Base-by-base conservation (phyloP, 2,113 vertebrate species). In the Campylomormyrus tamandua region DNA sequence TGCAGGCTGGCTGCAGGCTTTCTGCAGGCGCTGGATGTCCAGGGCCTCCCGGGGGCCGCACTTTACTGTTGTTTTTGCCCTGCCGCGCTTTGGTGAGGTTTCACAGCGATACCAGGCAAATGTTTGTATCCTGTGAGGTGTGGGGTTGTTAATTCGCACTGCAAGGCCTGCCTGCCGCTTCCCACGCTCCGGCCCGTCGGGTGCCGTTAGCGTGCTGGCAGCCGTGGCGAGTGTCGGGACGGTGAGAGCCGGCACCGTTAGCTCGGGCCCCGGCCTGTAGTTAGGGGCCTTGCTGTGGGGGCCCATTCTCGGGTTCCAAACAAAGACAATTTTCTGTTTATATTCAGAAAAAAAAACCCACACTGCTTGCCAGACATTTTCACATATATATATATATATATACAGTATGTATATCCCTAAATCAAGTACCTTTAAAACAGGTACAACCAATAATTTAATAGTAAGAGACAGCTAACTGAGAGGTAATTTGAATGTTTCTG, bases 1-100 rank as follows among this genome's bases (percentile, higher is more conserved):
- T 94, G 91, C 74, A 92, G 94, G 95, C 94, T 91, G 80, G 94
- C 95, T 96, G 93, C 92, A 92, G 95, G 94, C 94, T 24, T 84
- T 93, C 95, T 96, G 93, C 92, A 93, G 95, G 94, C 94, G 31
- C 90, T 92, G 91, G 91, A 93, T 95, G 93, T 92, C 94, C 90
- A 91, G 90, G 92, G 90, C 91, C 93, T 95, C 94, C 92, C 90
- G 92, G 85, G 93, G 92, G 93, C 91, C 90, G 91, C 92, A 90
- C 88, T 90, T 90, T 92, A 92, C 91, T 49, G 91, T 94, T 74
- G 94, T 94, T 90, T 49, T 6, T 3, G 39, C 11, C 45, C 39
- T 19, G 27, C 2, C 19, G 11, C 2, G 1, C 39, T 84, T 52
- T 56, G 52, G 31, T 53, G 42, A 56, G 50, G 31, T 56, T 42